Evolutionary conservation across 2,113 vertebrate species (phyloP).

Genomic region (Channa argus): DNA sequence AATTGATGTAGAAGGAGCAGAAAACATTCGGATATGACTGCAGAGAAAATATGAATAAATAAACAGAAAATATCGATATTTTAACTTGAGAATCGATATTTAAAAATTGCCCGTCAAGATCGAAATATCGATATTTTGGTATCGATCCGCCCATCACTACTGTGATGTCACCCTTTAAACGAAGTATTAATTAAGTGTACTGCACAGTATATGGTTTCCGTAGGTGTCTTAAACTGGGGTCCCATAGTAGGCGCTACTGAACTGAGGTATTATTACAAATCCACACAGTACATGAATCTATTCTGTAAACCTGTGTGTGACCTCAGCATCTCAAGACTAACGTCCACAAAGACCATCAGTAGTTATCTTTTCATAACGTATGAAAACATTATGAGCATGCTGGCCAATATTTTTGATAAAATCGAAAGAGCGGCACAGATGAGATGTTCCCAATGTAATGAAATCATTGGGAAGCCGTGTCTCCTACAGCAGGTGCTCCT

Average conservation of each 20-base stretch:
- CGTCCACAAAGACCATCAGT: background rate
- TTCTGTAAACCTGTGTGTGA: background rate
- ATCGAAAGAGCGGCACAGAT: constrained; percentile 2
- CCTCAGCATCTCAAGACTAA: background rate
- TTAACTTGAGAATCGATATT: too few species aligned
- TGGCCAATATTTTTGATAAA: background rate
- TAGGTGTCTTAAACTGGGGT: background rate
- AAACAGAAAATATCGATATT: too few species aligned
- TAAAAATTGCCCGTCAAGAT: too few species aligned
- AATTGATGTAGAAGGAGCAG: too few species aligned
- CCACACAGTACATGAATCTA: background rate
- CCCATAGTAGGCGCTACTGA: background rate
- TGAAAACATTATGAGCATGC: constrained; percentile 1
- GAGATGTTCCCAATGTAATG: background rate
- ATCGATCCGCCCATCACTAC: too few species aligned
- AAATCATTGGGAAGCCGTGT: constrained; percentile 6
- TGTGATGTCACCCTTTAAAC: background rate
- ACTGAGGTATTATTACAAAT: background rate
- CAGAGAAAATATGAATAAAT: too few species aligned
- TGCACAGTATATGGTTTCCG: background rate
- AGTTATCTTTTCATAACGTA: background rate
- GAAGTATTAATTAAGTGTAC: background rate
- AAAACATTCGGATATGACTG: too few species aligned
- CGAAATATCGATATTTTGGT: too few species aligned
- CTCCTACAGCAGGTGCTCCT: constrained; percentile 13